A percentile compares a stretch with the other conserved stretches of the same genome.
Conservation (phyloP, 2,797 vertebrate genomes). For the Botia kubotai region DNA sequence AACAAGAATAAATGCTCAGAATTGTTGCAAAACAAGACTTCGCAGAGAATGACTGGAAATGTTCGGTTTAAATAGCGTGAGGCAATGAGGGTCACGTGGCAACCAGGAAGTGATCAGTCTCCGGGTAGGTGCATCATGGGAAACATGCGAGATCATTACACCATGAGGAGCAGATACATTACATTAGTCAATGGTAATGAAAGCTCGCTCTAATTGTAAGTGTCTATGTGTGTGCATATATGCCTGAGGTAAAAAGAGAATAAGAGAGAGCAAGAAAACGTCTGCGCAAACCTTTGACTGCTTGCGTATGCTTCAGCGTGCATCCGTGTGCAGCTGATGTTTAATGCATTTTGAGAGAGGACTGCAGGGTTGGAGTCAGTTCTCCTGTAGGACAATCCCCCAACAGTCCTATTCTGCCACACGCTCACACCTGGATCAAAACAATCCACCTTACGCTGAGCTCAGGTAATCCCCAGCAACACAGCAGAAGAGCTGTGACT, state of each 20-base stretch:
- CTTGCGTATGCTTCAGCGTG: constrained; percentile 11
- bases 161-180: constrained; percentile 43
- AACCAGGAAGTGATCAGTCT: too few relatives aligned
- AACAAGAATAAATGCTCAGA: too few relatives aligned
- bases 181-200: constrained; percentile 60
- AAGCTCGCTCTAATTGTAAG: constrained; percentile 55
- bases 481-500: background rate
- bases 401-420: background rate
- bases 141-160: too few relatives aligned
- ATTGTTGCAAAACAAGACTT: too few relatives aligned
- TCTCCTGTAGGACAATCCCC: constrained; percentile 43
- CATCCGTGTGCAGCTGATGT: constrained; percentile 54
- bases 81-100: too few relatives aligned
- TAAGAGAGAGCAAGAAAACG: background rate
- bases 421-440: background rate
- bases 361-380: constrained; percentile 35
- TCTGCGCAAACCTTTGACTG: constrained; percentile 25
- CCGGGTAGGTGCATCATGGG: too few relatives aligned
- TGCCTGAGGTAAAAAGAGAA: constrained; percentile 29
- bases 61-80: too few relatives aligned
- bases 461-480: background rate
- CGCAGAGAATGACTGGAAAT: too few relatives aligned
- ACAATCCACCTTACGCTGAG: background rate
- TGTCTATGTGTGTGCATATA: constrained; percentile 25
- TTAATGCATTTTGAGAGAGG: constrained; percentile 58